phyloP scores from a whole-genome alignment of 1,140 invertebrate species.

The Orussus abietinus region DNA sequence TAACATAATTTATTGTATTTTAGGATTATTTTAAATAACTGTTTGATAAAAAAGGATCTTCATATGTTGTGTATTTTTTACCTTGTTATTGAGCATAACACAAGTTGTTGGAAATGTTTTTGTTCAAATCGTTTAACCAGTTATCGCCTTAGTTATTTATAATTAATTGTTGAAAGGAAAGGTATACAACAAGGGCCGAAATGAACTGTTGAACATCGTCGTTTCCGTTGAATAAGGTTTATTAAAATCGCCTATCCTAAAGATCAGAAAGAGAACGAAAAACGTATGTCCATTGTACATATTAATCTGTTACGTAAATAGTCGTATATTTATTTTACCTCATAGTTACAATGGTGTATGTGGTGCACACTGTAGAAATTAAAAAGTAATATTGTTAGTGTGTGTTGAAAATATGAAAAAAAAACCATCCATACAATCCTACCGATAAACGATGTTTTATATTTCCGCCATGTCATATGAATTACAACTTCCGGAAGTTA shows the following conservation, averaged over 20 bases:
- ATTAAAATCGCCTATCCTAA: constrained; percentile 6
- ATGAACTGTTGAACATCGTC: background rate
- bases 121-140: too few species aligned
- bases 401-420: constrained; percentile 40
- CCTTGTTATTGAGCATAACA: too few species aligned
- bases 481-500: too few species aligned
- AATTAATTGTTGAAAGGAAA: too few species aligned
- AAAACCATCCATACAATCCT: too few species aligned
- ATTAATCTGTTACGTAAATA: constrained; percentile 40
- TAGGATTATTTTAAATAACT: constrained; percentile 35
- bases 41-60: constrained; percentile 25
- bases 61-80: too few species aligned
- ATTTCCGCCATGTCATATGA: too few species aligned
- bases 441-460: too few species aligned
- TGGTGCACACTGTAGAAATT: constrained; percentile 41
- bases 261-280: constrained; percentile 18
- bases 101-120: too few species aligned
- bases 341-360: constrained; percentile 35
- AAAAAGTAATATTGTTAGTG: constrained; percentile 38
- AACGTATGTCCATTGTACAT: constrained; percentile 21
- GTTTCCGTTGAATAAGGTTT: constrained; percentile 12
- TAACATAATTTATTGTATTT: constrained; percentile 35
- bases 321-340: constrained; percentile 38
- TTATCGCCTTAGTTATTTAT: too few species aligned
- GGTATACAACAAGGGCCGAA: too few species aligned